Base-by-base conservation (phyloP, 2,888 invertebrate species). In the Eurytoma adleriae region DNA sequence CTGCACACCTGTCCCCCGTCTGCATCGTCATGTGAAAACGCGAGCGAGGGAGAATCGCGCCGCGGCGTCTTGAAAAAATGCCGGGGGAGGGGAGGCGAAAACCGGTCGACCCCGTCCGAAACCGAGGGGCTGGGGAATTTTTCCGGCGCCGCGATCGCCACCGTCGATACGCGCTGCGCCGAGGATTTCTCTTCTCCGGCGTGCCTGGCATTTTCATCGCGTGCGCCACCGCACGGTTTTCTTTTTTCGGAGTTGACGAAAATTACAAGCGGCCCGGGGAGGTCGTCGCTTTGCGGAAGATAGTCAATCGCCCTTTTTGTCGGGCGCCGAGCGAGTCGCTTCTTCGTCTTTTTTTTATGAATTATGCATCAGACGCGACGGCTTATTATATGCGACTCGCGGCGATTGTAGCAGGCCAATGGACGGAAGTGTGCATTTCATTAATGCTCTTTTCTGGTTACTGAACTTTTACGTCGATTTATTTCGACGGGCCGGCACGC, bases 1-100 rank as follows among this genome's bases (percentile, higher is more conserved):
- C 50, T 75, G 62, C 77, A 40, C 70, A 70, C 70, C 70, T 70
- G 77, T 77, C 62, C 61, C 57, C 13, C 3, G 24, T 24, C 24
- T 10, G 20, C 13, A 20, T 5, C 40, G 12, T 7, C 56, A 50
- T 50, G 56, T 67, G 74, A 72, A 62, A 72, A 72, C 3, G 18
- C 48, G n/a, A 14, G 54, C 3, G 54, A 13, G 52, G 52, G 10
- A 57, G 24, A 59, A 20, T 24, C 59, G 59, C 59, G 59, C 59
- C 13, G 7, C 10, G 5, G 3, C 20, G 12, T 7, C 56, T 24
- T 50, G 56, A 57, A 66, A 72, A 62, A 72, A 72, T 0, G 12
- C 20, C 1, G 5, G 2, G 5, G 54, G 16, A 14, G 54, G 16
- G 13, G 54, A 3, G 54, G 54, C 4, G 54, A n/a, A 24, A 54